Evolutionary conservation across 2,888 invertebrate species (phyloP), one percentile per base, ranked within the genome.

Genomic region (Phasia obesa): DNA sequence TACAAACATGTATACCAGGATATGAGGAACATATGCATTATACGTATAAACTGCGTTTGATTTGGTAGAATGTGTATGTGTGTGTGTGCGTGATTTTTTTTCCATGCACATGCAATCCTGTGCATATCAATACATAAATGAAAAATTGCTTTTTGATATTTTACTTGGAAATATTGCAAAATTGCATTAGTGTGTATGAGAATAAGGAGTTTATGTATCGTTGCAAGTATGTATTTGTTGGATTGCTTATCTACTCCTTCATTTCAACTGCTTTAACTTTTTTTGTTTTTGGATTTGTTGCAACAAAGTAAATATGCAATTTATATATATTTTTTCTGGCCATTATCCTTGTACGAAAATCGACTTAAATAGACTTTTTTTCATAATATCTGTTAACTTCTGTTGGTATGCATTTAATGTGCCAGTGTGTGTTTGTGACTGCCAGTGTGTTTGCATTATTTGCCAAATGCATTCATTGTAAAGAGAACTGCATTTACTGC

Each of bases 401-500:
- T 51, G 59, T 38, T 60, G 60, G 65, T 49, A 42, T 79, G 73
- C 59, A 42, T 62, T 42, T 53, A 42, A 23, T 38, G 27, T 75
- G 47, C 15, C n/a, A 23, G 59, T 23, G 53, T 65, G 47, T 57
- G 27, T 44, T 5, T n/a, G 55, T n/a, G 64, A 23, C 27, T 65
- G 27, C 23, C 51, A 35, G 49, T 57, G 71, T 47, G 35, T 62
- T 38, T 59, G 47, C 42, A 42, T 42, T 78, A 17, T 79, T 78
- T 76, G 70, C 67, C 70, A 76, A 79, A 83, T 83, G 79, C 79
- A 83, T 83, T 83, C 60, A 74, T 70, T 75, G 80, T 67, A 57
- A 53, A 78, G 65, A 73, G 65, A 70, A 83, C 71, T 83, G 83
- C 83, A 83, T 71, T 83, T 79, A 67, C 79, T 83, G 83, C 83